Base-by-base conservation (phyloP, 2,113 vertebrate genomes). In the Leucosticte australis region DNA sequence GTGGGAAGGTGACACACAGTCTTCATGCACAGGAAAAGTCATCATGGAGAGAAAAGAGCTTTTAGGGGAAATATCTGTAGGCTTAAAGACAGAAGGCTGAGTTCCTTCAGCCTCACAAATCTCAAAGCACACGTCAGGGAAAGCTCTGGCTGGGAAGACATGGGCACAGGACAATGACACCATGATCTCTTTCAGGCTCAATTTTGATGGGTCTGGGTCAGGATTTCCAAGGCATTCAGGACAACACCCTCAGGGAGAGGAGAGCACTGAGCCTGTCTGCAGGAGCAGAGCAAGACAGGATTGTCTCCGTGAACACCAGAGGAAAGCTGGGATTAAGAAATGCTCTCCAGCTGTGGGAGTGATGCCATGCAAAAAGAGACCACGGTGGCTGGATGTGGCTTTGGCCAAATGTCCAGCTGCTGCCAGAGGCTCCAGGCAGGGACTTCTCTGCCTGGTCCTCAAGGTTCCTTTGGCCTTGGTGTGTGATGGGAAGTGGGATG, bases 341-440 rank as follows among this genome's bases (percentile, higher is more conserved):
- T 21, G 22, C 22, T 85, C n/a, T 76, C 52, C 30, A 49, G 41
- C 33, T 46, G 14, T 2, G 2, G 47, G 33, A 41, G 26, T 5
- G 3, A 57, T 67, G 55, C 13, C 0, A 0, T 68, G 26, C 60
- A 78, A 39, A 41, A 78, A 28, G 39, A 50, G 15, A n/a, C 33
- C 11, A 1, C 5, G 28, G 15, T 75, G 65, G 26, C 47, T 53
- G 47, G 26, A 47, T 10, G 2, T n/a, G 24, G n/a, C 30, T 22
- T 69, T 15, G 4, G 35, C 62, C 7, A 1, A 59, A n/a, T 7
- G 44, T 64, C 30, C 1, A 1, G 20, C n/a, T 3, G 0, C 47
- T 89, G 60, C 44, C n/a, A 20, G 20, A 60, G 23, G 16, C 35
- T 39, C 52, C 0, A 1, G 39, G 35, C 44, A 64, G 24, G 26